Base-by-base conservation (phyloP, 37 sponge, comb jelly and placozoan species). In the Corticium candelabrum region DNA sequence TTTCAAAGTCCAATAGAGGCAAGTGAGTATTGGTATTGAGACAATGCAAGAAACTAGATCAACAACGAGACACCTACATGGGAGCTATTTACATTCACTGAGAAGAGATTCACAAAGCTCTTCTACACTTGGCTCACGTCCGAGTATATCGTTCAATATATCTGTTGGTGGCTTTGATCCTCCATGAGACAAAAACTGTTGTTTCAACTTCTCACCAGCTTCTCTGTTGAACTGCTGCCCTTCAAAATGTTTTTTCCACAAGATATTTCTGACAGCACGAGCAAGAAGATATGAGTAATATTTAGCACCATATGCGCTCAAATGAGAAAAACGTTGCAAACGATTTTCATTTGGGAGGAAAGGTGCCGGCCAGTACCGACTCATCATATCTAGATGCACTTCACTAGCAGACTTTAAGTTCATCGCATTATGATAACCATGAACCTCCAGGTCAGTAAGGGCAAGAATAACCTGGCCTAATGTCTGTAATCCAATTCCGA, bases 251-350 rank as follows among this genome's bases (percentile, higher is more conserved):
- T 84, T 68, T 31, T 80, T 79, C 91, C 95, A 97, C 0, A 97
- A 80, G 31, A 97, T 82, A 15, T 81, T 81, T 21, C 93, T 90
- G 0, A 91, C 82, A 67, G 99, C 91, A 36, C 85, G 77, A 1
- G 94, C 80, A 94, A 94, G 93, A 27, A 87, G 77, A 68, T 97
- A 97, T 7, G 95, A 94, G 68, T 94, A 97, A 69, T 97, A 97
- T 41, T 74, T 80, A 30, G 85, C 87, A 29, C 90, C 99, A 70
- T 97, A 97, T 76, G 62, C 57, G 68, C 85, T 77, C 5, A 97
- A 80, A 71, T 97, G 99, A 72, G 78, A 62, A 78, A 96, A 96
- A 0, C 89, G 82, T 29, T 84, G 90, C 76, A 81, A 80, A 81
- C 85, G 84, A 50, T 50, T 50, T 21, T 50, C 62, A 11, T 27